Conservation (phyloP, 2,113 vertebrate species). For the Pelmatolapia mariae region DNA sequence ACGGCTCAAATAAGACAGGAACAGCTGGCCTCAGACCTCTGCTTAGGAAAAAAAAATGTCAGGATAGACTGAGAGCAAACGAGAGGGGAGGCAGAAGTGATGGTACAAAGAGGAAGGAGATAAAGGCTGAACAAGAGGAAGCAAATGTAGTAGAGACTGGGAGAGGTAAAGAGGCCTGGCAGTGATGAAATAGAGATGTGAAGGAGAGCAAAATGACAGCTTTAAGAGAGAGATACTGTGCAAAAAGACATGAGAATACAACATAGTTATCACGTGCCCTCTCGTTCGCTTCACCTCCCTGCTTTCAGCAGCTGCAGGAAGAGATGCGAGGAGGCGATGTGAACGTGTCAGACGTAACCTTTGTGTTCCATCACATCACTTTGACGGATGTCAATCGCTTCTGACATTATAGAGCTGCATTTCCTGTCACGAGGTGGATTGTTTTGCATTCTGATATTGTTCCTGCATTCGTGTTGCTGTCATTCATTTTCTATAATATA, state of each 20-base stretch:
- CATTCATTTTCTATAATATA: neutral
- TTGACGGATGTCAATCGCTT: conserved; percentile 16
- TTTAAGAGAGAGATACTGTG: neutral
- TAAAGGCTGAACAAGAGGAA: neutral
- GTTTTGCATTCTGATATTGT: neutral
- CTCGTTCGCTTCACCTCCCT: neutral
- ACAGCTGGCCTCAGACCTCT: conserved; percentile 36
- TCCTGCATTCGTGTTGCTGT: neutral
- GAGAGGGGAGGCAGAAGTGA: neutral
- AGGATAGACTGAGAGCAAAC: neutral
- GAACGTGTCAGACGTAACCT: neutral
- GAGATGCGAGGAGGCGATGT: neutral
- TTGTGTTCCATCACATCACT: neutral
- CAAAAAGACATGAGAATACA: neutral
- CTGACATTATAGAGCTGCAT: neutral
- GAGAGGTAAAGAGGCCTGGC: neutral
- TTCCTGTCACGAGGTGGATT: neutral
- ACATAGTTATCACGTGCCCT: neutral
- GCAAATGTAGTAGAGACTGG: neutral
- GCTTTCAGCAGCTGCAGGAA: neutral
- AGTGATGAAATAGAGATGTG: neutral
- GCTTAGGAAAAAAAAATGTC: neutral
- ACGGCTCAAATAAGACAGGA: conserved; percentile 30
- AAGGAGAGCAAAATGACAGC: neutral
- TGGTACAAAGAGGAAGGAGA: neutral